Conservation (phyloP, 2,888 invertebrate genomes). For the Lacanobia wlatinum region DNA sequence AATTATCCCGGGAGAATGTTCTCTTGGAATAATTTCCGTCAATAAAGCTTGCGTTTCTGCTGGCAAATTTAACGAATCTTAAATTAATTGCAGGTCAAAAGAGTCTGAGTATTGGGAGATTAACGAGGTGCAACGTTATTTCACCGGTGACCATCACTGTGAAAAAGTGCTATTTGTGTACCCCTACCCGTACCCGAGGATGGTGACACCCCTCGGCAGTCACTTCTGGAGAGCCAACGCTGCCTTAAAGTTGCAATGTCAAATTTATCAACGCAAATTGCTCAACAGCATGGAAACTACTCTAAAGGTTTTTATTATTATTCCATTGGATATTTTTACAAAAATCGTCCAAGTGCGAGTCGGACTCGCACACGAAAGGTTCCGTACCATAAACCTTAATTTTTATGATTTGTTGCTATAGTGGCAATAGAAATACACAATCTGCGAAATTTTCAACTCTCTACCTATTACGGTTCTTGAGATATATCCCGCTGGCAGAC, state of each 20-base stretch:
- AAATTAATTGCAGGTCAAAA: conserved; percentile 70
- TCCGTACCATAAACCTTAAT: too few species aligned
- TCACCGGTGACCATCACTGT: conserved; percentile 79
- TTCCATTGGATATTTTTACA: not conserved
- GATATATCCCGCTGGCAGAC: too few species aligned
- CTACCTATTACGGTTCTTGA: too few species aligned
- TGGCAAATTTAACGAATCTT: not conserved
- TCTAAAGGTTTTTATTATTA: conserved; percentile 72
- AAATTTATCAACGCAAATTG: conserved; percentile 77
- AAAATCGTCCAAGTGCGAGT: too few species aligned
- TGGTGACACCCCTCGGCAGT: conserved; percentile 76
- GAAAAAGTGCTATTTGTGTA: conserved; percentile 81
- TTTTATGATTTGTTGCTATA: not conserved
- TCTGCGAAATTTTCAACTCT: too few species aligned
- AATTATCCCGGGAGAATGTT: too few species aligned
- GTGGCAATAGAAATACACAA: too few species aligned
- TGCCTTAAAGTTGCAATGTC: conserved; percentile 75
- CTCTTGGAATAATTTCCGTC: too few species aligned
- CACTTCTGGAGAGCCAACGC: conserved; percentile 79
- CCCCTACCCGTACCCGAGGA: conserved; percentile 82
- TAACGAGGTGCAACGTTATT: conserved; percentile 83
- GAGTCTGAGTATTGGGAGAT: conserved; percentile 83
- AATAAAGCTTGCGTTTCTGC: too few species aligned
- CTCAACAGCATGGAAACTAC: conserved; percentile 76
- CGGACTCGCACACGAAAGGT: too few species aligned